Conservation (phyloP, 2,113 vertebrate species). For the Brachyhypopomus gauderio region DNA sequence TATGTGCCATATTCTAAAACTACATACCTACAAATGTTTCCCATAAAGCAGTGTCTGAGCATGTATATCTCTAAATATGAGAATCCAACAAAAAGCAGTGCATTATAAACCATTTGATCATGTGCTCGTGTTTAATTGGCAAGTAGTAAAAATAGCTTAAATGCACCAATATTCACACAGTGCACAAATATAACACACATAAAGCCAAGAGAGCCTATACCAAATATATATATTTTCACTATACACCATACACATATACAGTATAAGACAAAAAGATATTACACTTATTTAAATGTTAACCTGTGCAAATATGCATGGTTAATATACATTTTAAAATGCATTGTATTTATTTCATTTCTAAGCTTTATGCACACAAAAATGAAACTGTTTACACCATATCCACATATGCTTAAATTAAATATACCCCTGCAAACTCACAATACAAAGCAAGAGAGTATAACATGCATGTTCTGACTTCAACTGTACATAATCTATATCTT, state of each 20-base stretch:
- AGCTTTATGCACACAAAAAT: constrained; percentile 1
- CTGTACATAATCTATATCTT: constrained; percentile 26
- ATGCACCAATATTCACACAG: background rate
- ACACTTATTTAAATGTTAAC: constrained; percentile 7
- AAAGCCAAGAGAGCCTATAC: constrained; percentile 19
- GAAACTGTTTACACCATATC: constrained; percentile 8
- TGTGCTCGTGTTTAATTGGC: constrained; percentile 36
- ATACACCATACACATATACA: constrained; percentile 37
- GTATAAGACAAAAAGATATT: constrained; percentile 24
- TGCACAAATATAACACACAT: constrained; percentile 18
- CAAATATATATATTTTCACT: constrained; percentile 27
- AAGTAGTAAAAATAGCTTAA: constrained; percentile 37
- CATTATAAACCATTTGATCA: constrained; percentile 21
- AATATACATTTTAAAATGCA: constrained; percentile 21
- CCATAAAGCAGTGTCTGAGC: no score
- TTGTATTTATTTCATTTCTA: constrained; percentile 10
- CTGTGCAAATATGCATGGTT: constrained; percentile 28
- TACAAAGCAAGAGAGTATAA: constrained; percentile 18
- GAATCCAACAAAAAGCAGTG: background rate
- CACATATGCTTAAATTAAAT: background rate
- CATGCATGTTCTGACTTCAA: constrained; percentile 36
- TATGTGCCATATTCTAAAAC: no score
- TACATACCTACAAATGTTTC: no score
- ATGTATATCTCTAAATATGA: no score
- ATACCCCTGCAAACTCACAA: constrained; percentile 10